These are phyloP conservation scores for Leuciscus idus DNA, from an alignment of 2,113 vertebrate species.

Conservation along the genomic window DNA sequence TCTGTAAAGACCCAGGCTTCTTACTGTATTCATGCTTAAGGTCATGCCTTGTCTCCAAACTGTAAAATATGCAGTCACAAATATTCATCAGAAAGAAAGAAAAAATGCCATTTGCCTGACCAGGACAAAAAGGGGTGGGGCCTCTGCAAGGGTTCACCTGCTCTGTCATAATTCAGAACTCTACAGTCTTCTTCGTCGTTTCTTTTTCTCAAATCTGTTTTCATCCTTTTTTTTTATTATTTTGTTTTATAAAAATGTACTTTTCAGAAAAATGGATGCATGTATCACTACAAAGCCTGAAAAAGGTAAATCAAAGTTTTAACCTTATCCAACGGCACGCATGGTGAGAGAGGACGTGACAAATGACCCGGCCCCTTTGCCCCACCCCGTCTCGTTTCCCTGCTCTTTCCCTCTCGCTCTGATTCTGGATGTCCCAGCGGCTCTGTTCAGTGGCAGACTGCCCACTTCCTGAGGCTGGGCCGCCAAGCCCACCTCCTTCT, in stretches of 20 bases:
- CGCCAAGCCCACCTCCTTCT: conserved; percentile 56
- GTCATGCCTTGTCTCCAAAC: conserved; percentile 46
- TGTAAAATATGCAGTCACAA: conserved; percentile 34
- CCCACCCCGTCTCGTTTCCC: background rate
- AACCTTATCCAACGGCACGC: conserved; percentile 67
- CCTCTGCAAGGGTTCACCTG: conserved; percentile 76
- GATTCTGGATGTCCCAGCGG: conserved; percentile 63
- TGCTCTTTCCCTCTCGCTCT: conserved; percentile 48
- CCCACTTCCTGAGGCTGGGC: conserved; percentile 67
- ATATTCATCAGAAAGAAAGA: conserved; percentile 26
- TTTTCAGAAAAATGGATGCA: conserved; percentile 73
- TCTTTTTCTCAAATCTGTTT: conserved; percentile 61
- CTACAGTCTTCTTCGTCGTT: conserved; percentile 71
- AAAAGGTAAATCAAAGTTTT: conserved; percentile 67
- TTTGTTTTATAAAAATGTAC: conserved; percentile 75
- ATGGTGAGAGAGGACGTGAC: conserved; percentile 42
- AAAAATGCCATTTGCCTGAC: conserved; percentile 43
- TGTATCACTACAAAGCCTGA: conserved; percentile 81
- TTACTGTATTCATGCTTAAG: conserved; percentile 33
- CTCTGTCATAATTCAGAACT: conserved; percentile 82
- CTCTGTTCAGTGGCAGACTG: conserved; percentile 73
- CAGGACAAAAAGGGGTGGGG: conserved; percentile 72
- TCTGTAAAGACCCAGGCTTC: conserved; percentile 29
- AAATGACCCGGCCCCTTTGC: background rate
- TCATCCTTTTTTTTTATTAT: conserved; percentile 53